phyloP scores from a whole-genome alignment of 2,113 vertebrate genomes.

The Petroica traversi region DNA sequence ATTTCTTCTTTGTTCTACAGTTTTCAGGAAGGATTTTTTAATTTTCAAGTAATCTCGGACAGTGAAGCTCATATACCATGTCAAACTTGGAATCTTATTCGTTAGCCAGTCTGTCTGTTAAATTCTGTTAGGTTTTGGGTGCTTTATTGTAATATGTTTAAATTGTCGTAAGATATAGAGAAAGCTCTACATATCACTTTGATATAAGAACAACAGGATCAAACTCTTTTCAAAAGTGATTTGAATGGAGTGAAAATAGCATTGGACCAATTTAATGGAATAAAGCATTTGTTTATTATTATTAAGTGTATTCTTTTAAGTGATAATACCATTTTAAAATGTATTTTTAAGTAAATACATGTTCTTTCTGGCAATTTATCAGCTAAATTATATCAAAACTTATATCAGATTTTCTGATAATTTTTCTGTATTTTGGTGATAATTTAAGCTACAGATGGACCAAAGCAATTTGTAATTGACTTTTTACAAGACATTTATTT shows the following conservation, averaged over 20 bases:
- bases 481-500: background rate
- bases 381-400: too few relatives aligned
- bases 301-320: background rate
- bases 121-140: background rate
- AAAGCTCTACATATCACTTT: background rate
- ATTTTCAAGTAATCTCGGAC: background rate
- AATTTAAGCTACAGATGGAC: constrained; percentile 18
- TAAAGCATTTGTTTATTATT: constrained; percentile 28
- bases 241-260: background rate
- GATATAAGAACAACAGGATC: background rate
- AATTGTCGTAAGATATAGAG: background rate
- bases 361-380: background rate
- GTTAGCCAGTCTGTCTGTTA: background rate
- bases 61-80: background rate
- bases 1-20: background rate
- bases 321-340: background rate
- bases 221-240: background rate
- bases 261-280: background rate
- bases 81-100: background rate
- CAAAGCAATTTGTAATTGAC: background rate
- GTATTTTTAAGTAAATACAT: background rate
- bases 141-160: background rate
- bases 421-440: background rate
- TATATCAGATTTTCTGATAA: background rate
- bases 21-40: constrained; percentile 18